These are phyloP conservation scores for Periophthalmus modestus DNA, from an alignment of 2,113 vertebrate genomes.

Conservation along the genomic window DNA sequence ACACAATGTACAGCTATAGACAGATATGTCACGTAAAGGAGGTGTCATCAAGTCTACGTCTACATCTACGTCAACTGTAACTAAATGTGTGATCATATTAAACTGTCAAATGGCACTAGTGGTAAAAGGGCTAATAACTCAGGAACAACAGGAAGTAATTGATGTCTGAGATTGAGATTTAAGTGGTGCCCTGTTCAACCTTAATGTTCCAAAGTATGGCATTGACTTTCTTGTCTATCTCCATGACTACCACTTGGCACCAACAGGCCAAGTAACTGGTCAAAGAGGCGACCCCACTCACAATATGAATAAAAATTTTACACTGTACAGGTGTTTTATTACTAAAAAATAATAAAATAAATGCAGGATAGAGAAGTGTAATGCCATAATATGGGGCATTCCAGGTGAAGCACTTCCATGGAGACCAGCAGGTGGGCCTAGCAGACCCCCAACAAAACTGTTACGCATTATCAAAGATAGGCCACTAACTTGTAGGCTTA, in stretches of 20 bases:
- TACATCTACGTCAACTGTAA: not conserved
- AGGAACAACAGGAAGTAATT: too few relatives aligned
- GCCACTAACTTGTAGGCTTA: not conserved
- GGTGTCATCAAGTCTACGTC: not conserved
- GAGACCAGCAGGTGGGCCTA: not conserved
- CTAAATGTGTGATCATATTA: not conserved
- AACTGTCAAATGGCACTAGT: not conserved
- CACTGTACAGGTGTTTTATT: too few relatives aligned
- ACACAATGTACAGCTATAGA: slow-evolving; percentile 1
- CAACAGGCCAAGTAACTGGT: not conserved
- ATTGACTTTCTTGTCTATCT: not conserved
- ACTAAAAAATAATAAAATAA: too few relatives aligned
- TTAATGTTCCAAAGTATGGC: too few relatives aligned
- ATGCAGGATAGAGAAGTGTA: not conserved
- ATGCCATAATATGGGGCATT: not conserved
- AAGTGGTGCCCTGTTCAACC: too few relatives aligned
- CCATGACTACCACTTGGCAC: not conserved
- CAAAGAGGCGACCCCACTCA: too few relatives aligned
- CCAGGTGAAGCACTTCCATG: not conserved
- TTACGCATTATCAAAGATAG: not conserved
- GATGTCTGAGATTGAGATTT: not conserved
- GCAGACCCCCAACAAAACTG: not conserved
- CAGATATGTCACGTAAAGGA: not conserved
- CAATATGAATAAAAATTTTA: not conserved
- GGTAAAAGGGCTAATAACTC: not conserved